phyloP scores from a whole-genome alignment of 2,888 invertebrate genomes.

The Drosophila atroscutellata region DNA sequence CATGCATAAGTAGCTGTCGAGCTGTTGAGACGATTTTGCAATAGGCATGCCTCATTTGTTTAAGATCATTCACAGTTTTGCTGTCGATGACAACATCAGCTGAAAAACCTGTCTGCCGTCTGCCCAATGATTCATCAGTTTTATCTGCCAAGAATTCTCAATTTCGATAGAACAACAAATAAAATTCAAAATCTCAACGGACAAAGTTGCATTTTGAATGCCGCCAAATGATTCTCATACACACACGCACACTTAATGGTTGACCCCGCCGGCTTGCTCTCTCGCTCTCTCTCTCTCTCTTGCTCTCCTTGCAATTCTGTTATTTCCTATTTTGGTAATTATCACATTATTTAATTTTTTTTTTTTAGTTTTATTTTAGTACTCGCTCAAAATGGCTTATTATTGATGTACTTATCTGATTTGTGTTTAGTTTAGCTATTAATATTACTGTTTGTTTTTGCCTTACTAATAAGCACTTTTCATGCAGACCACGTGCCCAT shows the following conservation, averaged over 20 bases:
- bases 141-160: slow-evolving; percentile 30
- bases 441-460: slow-evolving; percentile 48
- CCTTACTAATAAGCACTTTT: slow-evolving; percentile 58
- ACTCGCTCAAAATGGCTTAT: slow-evolving; percentile 32
- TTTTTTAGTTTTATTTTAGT: slow-evolving; percentile 29
- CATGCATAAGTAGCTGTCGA: slow-evolving; percentile 24
- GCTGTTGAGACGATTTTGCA: slow-evolving; percentile 47
- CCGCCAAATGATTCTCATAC: slow-evolving; percentile 42
- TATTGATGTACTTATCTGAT: slow-evolving; percentile 57
- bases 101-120: slow-evolving; percentile 53
- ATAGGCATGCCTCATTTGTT: slow-evolving; percentile 33
- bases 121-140: slow-evolving; percentile 43
- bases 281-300: slow-evolving; percentile 1
- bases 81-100: slow-evolving; percentile 50
- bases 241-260: neutral
- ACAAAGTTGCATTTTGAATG: slow-evolving; percentile 43
- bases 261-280: slow-evolving; percentile 39
- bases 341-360: slow-evolving; percentile 49
- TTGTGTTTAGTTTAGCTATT: slow-evolving; percentile 51
- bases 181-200: slow-evolving; percentile 47
- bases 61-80: slow-evolving; percentile 52
- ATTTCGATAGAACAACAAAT: slow-evolving; percentile 9
- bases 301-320: slow-evolving; percentile 13
- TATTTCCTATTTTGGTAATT: slow-evolving; percentile 70
- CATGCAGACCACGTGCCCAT: slow-evolving; percentile 46